Percentiles rank a stretch among this genome's conserved stretches.
Evolutionary conservation across 2,797 vertebrate genomes (phyloP).

Genomic region (Sebastes oblongus): DNA sequence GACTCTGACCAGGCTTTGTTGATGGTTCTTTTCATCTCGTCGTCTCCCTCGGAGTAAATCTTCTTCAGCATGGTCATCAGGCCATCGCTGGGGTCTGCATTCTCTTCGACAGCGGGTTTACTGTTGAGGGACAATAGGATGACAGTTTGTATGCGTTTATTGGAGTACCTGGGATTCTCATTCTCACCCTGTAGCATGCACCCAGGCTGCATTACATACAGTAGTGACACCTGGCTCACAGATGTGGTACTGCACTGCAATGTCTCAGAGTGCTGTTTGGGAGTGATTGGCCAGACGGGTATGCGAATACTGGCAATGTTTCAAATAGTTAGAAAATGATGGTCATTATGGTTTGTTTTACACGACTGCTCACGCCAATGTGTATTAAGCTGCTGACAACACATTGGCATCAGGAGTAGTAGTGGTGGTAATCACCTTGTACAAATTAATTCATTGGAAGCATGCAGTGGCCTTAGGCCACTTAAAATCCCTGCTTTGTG

Average conservation of each 20-base stretch:
- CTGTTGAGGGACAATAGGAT: conserved; percentile 44
- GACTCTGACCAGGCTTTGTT: conserved; percentile 98
- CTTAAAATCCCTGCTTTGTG: not conserved
- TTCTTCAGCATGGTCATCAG: conserved; percentile 97
- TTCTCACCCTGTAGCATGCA: not conserved
- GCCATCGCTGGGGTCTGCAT: conserved; percentile 91
- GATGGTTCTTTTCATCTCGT: conserved; percentile 98
- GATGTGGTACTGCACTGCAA: conserved; percentile 1
- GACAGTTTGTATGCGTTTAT: not conserved
- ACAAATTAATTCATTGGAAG: not conserved
- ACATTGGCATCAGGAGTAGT: not conserved
- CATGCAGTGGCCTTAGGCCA: not conserved
- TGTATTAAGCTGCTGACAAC: not conserved
- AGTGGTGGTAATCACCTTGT: not conserved
- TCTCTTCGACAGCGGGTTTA: conserved; percentile 80
- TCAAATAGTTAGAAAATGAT: not conserved
- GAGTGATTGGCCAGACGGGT: not conserved
- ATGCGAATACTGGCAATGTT: not conserved
- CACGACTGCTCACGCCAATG: not conserved
- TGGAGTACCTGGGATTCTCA: not conserved
- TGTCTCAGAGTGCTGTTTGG: not conserved
- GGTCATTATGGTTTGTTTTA: not conserved
- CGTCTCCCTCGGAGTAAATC: conserved; percentile 95
- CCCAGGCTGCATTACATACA: not conserved
- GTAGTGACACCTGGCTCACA: not conserved